phyloP scores from a whole-genome alignment of 2,797 vertebrate genomes.

The Sebastes umbrosus region DNA sequence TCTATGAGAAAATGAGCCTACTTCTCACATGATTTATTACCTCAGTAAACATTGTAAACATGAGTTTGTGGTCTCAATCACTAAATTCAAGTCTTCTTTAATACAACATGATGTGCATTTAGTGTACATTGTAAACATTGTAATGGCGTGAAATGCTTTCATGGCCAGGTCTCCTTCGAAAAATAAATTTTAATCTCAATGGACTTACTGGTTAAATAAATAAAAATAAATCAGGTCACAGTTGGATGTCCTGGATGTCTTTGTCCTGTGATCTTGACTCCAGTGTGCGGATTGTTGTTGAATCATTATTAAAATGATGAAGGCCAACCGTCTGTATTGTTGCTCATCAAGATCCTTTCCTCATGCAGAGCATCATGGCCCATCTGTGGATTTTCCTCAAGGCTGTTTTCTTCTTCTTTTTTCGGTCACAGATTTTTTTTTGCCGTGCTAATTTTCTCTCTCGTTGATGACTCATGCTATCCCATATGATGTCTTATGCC shows the following conservation, averaged over 20 bases:
- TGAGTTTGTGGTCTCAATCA: too few species aligned
- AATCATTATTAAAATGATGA: slow-evolving; percentile 28
- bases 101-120: too few species aligned
- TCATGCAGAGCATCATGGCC: slow-evolving; percentile 40
- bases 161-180: too few species aligned
- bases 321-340: slow-evolving; percentile 48
- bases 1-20: too few species aligned
- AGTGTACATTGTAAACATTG: too few species aligned
- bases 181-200: accelerated
- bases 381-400: slow-evolving; percentile 68
- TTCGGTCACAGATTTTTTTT: slow-evolving; percentile 36
- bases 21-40: too few species aligned
- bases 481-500: slow-evolving; percentile 43
- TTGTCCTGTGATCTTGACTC: slow-evolving; percentile 14
- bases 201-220: too few species aligned
- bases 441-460: slow-evolving; percentile 36
- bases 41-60: too few species aligned
- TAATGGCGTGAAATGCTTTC: too few species aligned
- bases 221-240: neutral
- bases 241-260: neutral
- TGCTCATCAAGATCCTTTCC: slow-evolving; percentile 39
- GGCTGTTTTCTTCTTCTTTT: slow-evolving; percentile 25
- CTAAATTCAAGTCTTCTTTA: too few species aligned
- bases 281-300: slow-evolving; percentile 6
- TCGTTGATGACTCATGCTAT: slow-evolving; percentile 61